Conservation (phyloP, 1,140 invertebrate species). For the Drosophila nebulosa region DNA sequence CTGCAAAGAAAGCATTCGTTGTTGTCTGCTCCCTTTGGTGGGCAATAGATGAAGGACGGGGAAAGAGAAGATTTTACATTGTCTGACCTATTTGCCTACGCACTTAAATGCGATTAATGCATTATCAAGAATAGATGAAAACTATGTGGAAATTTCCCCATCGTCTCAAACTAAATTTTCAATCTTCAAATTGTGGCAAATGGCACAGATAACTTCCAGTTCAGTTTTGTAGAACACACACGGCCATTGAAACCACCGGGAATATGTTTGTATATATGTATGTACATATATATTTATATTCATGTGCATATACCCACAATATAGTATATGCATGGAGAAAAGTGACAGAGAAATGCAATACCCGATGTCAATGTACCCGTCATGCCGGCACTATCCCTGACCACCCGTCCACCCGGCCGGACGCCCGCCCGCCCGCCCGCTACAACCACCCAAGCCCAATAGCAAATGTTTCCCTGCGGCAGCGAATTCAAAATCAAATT, state of each 20-base stretch:
- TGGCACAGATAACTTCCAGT: neutral
- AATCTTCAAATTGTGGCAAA: neutral
- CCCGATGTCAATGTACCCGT: neutral
- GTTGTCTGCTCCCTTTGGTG: neutral
- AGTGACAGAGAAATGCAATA: neutral
- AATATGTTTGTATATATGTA: neutral
- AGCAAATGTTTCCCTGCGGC: constrained; percentile 18
- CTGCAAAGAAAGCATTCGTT: neutral
- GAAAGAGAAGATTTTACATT: neutral
- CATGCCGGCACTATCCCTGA: neutral
- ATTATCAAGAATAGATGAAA: neutral
- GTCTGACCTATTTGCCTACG: neutral
- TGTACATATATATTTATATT: neutral
- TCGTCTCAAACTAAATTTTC: neutral
- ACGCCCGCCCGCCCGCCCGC: neutral
- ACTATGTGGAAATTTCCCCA: neutral
- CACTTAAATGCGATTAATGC: constrained; percentile 10
- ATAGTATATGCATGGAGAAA: neutral
- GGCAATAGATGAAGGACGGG: too few species aligned
- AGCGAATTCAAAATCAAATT: constrained; percentile 54
- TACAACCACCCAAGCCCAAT: neutral
- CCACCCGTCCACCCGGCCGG: too few species aligned
- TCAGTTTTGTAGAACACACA: neutral
- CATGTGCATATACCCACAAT: neutral
- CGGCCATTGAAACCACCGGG: neutral